phyloP scores from a whole-genome alignment of 1,140 invertebrate species.

The roundworm (Caenorhabditis elegans) region DNA sequence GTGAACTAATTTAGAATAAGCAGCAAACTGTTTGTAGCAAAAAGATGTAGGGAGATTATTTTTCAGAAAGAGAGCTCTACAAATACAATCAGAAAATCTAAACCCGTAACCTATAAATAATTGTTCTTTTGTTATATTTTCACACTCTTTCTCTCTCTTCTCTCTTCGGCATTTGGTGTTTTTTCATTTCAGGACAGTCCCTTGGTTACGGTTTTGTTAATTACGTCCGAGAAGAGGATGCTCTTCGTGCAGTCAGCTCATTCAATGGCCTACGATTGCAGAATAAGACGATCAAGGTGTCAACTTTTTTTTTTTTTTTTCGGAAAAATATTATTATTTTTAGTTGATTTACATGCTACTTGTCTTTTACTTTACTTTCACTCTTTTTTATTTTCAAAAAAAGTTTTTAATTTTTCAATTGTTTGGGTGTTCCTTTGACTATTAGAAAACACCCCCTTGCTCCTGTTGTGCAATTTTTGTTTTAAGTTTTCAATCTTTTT shows the following conservation, averaged over 20 bases:
- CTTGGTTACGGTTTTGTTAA: conserved; percentile 98
- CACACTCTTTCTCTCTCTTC: not conserved
- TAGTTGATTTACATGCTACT: not conserved
- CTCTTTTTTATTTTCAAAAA: conserved; percentile 43
- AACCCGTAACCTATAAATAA: too few relatives aligned
- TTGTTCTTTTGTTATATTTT: too few relatives aligned
- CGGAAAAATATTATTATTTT: not conserved
- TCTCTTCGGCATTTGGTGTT: conserved; percentile 21
- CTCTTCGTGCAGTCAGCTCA: conserved; percentile 94
- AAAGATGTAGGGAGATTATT: too few relatives aligned
- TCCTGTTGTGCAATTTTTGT: conserved; percentile 4
- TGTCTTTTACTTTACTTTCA: conserved; percentile 50
- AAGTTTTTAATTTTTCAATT: not conserved
- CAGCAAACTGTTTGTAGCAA: too few relatives aligned
- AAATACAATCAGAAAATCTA: too few relatives aligned
- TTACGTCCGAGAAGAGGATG: conserved; percentile 92
- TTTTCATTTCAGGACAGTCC: conserved; percentile 82
- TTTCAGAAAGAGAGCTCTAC: too few relatives aligned
- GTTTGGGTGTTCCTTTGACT: not conserved
- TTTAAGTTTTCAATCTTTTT: conserved; percentile 27
- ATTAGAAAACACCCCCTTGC: not conserved
- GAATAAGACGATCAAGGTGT: conserved; percentile 98
- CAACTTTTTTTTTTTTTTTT: conserved; percentile 36
- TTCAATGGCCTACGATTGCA: conserved; percentile 93
- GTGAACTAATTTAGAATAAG: too few relatives aligned